Evolutionary conservation across 2,797 vertebrate species (phyloP).

Genomic region (Pangasius larnaudii): DNA sequence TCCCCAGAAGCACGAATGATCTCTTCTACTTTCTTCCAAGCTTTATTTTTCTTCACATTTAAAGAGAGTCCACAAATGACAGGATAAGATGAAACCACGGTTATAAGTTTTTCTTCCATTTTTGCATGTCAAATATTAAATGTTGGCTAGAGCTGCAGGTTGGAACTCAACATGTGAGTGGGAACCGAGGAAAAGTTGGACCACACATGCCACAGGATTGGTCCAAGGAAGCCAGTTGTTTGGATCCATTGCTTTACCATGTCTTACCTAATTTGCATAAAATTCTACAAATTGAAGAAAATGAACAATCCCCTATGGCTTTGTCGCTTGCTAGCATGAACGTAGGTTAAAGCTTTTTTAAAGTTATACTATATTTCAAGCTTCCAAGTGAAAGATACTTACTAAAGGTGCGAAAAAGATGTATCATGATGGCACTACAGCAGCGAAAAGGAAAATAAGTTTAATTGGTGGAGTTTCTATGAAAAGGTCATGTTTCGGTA

Average conservation of each 20-base stretch:
- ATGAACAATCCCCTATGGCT: background rate
- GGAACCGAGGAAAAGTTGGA: background rate
- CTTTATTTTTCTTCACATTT: background rate
- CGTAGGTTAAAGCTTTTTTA: background rate
- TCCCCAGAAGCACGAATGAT: background rate
- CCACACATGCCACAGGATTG: background rate
- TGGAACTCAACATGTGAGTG: no score
- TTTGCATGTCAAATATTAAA: background rate
- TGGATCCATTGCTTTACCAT: background rate
- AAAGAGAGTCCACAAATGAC: background rate
- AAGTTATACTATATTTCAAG: background rate
- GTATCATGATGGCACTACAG: background rate
- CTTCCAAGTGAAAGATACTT: background rate
- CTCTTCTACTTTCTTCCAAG: background rate
- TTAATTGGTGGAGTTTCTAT: background rate
- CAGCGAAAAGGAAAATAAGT: background rate
- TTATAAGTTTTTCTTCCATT: background rate
- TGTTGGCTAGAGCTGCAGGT: background rate
- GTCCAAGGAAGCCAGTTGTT: background rate
- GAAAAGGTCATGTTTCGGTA: slow-evolving; percentile 3
- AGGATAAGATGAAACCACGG: background rate
- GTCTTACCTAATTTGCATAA: background rate
- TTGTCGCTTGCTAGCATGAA: background rate
- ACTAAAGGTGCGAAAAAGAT: background rate
- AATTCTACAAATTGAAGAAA: background rate